phyloP scores from a whole-genome alignment of 2,888 invertebrate genomes.

The Amblyjoppa proteus region DNA sequence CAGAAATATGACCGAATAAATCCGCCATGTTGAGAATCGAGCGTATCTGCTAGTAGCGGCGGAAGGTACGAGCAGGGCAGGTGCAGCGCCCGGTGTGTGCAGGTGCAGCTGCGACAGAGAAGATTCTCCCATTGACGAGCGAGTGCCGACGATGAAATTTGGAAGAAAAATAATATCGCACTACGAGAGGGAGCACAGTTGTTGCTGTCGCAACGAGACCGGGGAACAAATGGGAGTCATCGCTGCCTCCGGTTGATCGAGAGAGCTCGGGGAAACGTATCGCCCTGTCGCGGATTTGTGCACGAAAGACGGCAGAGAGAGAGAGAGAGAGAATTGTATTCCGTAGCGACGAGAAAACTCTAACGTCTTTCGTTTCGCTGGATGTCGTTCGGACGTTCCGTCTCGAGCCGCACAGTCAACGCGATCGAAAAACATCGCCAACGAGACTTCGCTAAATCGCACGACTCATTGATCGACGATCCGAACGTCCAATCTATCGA shows the following conservation, averaged over 20 bases:
- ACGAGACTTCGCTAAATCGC: background rate
- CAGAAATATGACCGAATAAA: background rate
- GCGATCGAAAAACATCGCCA: background rate
- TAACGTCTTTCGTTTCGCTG: background rate
- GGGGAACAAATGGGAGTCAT: slow-evolving; percentile 8
- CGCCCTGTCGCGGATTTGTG: background rate
- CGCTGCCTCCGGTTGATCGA: slow-evolving; percentile 5
- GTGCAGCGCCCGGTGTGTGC: slow-evolving; percentile 46
- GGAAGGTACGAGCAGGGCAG: background rate
- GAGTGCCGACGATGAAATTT: background rate
- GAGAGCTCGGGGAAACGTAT: background rate
- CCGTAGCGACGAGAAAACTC: background rate
- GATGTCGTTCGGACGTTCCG: background rate
- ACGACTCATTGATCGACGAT: background rate
- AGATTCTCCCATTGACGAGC: slow-evolving; percentile 9
- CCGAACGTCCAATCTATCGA: background rate
- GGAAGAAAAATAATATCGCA: background rate
- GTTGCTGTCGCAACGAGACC: slow-evolving; percentile 7
- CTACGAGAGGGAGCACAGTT: slow-evolving; percentile 17
- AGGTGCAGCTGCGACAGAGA: slow-evolving; percentile 36
- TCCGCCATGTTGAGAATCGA: slow-evolving; percentile 1
- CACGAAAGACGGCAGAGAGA: background rate
- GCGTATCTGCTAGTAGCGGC: background rate
- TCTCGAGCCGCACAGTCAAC: background rate
- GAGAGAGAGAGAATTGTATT: background rate